Evolutionary conservation across 2,888 invertebrate species (phyloP).

Genomic region (Spialia ferax): DNA sequence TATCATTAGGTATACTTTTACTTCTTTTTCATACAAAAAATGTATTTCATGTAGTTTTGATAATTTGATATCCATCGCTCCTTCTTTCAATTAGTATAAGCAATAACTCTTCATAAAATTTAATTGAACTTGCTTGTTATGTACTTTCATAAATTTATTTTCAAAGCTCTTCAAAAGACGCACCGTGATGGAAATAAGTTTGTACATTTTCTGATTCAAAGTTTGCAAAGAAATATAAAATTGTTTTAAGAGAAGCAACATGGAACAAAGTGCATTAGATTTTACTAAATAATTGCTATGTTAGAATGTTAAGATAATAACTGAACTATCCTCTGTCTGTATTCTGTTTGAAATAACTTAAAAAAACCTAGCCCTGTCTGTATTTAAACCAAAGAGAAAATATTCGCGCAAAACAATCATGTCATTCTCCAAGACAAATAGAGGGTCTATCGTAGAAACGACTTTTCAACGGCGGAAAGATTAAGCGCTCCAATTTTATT

Average conservation of each 20-base stretch:
- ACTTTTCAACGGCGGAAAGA: neutral
- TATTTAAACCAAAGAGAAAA: neutral
- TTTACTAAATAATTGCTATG: neutral
- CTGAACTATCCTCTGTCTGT: neutral
- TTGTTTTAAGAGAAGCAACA: neutral
- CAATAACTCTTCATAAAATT: no score
- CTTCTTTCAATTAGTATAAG: no score
- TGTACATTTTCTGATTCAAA: neutral
- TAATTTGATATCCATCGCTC: no score
- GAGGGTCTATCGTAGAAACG: neutral
- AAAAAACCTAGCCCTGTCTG: neutral
- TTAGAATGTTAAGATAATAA: neutral
- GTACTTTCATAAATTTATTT: no score
- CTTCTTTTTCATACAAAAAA: no score
- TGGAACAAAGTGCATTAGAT: neutral
- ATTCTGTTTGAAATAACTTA: neutral
- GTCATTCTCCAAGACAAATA: neutral
- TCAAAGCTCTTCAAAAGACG: no score
- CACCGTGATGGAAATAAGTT: neutral
- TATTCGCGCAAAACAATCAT: neutral
- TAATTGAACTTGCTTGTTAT: no score
- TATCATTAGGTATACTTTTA: no score
- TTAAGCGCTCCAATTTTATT: slow-evolving; percentile 17
- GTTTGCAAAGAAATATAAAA: neutral
- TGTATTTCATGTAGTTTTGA: no score